phyloP scores from a whole-genome alignment of 2,113 vertebrate genomes.

The Otus sunia region DNA sequence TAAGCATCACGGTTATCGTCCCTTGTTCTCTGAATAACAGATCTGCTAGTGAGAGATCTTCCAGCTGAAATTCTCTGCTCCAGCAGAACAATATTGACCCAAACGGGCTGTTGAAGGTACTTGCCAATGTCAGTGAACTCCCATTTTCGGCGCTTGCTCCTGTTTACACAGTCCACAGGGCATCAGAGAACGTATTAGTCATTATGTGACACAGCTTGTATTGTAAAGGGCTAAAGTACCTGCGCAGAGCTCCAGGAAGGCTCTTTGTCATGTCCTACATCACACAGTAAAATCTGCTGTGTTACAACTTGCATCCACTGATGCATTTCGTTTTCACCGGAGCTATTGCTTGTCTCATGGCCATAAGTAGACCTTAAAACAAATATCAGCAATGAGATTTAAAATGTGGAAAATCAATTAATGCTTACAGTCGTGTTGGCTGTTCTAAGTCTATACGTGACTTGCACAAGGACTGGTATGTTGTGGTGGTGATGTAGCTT shows the following conservation, averaged over 20 bases:
- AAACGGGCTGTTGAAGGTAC: accelerated
- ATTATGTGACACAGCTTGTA: accelerated
- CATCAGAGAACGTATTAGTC: accelerated
- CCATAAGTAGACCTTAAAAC: not conserved
- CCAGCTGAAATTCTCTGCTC: not conserved
- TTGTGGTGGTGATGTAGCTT: not conserved
- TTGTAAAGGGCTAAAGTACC: not conserved
- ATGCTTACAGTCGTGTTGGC: not conserved
- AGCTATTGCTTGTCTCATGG: not conserved
- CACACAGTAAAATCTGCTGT: not conserved
- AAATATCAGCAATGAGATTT: not conserved
- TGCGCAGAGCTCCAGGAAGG: not conserved
- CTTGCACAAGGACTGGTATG: accelerated
- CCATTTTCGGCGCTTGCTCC: not conserved
- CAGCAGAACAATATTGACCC: not conserved
- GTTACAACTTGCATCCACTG: not conserved
- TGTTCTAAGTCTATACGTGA: accelerated
- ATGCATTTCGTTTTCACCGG: not conserved
- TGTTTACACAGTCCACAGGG: not conserved
- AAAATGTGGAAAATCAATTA: not conserved
- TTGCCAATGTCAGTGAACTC: not conserved
- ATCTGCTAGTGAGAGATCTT: not conserved
- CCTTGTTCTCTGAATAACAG: accelerated
- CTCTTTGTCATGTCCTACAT: accelerated
- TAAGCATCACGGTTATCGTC: accelerated